Evolutionary conservation across 2,888 invertebrate genomes (phyloP), one percentile per base, ranked within the genome.

Genomic region (Acanthacorydalis orientalis): DNA sequence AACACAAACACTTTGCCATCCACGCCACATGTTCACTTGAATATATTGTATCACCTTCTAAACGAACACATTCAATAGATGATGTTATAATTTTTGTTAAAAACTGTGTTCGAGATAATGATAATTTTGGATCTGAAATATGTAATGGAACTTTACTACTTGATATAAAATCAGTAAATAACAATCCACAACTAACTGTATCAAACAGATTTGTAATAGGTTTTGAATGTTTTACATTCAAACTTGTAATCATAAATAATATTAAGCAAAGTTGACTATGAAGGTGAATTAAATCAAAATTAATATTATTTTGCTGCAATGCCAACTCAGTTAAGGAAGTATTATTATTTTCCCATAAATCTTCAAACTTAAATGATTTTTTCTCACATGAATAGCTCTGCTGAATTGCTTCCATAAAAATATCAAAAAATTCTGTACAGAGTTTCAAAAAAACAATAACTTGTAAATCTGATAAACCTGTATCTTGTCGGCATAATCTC

Each of bases 201-300:
- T 92, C 89, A 59, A 87, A 93, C 15, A 95, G 67, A 50, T 73
- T 75, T 51, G 75, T 82, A 51, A 82, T 70, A 8, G 79, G 87
- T 62, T 80, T 87, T 44, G 73, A 64, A 53, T 77, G 70, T 60
- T 82, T 88, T 44, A 92, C 63, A 56, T 78, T 78, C 57, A 91
- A 87, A 53, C 77, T 74, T 15, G 86, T 77, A 54, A 90, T 78
- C 64, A 89, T 84, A 54, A 83, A 79, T 48, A 92, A 69, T 1
- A 83, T 78, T 51, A 79, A 71, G 2, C 81, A 77, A 47, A 92
- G 69, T 64, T 91, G 87, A 56, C 80, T 79, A 63, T 92, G 90
- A 48, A 90, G 68, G 54, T 80, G 75, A 8, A 93, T 67, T 52
- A 90, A 69, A 54, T 84, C 82, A 51, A 77, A 78, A 63, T 86